Percentiles rank a stretch among this genome's conserved stretches.
Conservation (phyloP, 2,797 vertebrate genomes). For the Borostomias antarcticus region DNA sequence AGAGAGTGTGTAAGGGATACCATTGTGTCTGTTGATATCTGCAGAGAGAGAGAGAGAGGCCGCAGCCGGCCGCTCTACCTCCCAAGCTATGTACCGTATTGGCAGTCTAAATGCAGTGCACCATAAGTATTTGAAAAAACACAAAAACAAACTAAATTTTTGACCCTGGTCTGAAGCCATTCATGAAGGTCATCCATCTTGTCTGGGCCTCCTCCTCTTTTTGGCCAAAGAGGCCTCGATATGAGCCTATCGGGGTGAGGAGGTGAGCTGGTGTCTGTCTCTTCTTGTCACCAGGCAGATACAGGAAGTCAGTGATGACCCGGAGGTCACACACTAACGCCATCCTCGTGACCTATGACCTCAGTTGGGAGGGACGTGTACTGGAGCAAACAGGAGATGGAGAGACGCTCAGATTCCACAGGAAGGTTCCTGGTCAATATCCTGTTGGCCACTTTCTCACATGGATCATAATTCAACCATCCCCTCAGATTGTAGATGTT, state of each 20-base stretch:
- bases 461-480: not conserved
- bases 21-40: no score
- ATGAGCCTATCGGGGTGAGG: constrained; percentile 17
- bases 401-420: constrained; percentile 15
- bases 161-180: no score
- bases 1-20: no score
- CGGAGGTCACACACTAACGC: constrained; percentile 13
- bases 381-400: constrained; percentile 9
- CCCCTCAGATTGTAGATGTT: not conserved
- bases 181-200: no score
- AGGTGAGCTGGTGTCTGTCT: constrained; percentile 32
- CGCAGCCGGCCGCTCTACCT: no score
- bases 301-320: constrained; percentile 36
- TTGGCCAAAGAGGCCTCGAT: constrained; percentile 23
- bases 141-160: no score
- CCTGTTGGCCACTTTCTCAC: not conserved
- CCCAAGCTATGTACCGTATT: no score
- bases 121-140: no score
- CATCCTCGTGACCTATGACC: constrained; percentile 23
- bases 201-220: constrained; percentile 24
- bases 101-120: no score
- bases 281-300: constrained; percentile 17
- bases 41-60: no score
- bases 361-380: constrained; percentile 15
- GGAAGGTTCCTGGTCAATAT: constrained; percentile 10